A percentile compares a stretch with the other conserved stretches of the same genome.
These are phyloP conservation scores for Sphaeramia orbicularis DNA, from an alignment of 2,797 vertebrate genomes.

Conservation along the genomic window DNA sequence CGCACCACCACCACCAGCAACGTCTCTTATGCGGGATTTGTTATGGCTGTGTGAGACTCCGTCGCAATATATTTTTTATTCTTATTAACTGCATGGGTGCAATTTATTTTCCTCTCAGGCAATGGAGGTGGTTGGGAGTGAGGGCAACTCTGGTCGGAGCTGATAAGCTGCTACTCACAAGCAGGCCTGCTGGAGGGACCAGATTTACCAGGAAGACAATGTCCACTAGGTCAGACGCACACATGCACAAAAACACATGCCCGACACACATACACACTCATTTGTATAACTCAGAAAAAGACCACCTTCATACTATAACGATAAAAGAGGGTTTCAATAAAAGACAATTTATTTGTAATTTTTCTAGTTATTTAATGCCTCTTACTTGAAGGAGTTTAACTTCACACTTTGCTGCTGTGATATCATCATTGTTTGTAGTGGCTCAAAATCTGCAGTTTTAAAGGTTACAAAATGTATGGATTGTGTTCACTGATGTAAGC, in stretches of 20 bases:
- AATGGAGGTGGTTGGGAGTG: constrained; percentile 83
- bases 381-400: constrained; percentile 4
- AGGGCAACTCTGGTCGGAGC: constrained; percentile 90
- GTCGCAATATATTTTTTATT: constrained; percentile 91
- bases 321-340: not conserved
- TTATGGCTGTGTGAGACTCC: constrained; percentile 89
- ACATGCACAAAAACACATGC: constrained; percentile 25
- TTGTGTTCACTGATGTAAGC: no score
- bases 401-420: not conserved
- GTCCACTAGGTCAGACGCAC: constrained; percentile 86
- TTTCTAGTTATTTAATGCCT: constrained; percentile 1
- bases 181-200: constrained; percentile 88
- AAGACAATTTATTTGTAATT: constrained; percentile 28
- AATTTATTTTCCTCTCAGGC: constrained; percentile 98
- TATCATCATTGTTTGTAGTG: no score
- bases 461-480: no score
- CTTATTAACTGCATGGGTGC: constrained; percentile 95
- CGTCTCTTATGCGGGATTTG: constrained; percentile 81
- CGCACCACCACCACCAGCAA: constrained; percentile 38
- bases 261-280: constrained; percentile 31
- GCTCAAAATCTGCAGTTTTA: no score
- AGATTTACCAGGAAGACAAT: constrained; percentile 95
- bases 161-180: constrained; percentile 92
- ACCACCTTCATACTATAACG: not conserved
- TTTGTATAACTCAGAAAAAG: constrained; percentile 9